phyloP scores from a whole-genome alignment of 2,888 invertebrate species.

The Yponomeuta plumbellus region DNA sequence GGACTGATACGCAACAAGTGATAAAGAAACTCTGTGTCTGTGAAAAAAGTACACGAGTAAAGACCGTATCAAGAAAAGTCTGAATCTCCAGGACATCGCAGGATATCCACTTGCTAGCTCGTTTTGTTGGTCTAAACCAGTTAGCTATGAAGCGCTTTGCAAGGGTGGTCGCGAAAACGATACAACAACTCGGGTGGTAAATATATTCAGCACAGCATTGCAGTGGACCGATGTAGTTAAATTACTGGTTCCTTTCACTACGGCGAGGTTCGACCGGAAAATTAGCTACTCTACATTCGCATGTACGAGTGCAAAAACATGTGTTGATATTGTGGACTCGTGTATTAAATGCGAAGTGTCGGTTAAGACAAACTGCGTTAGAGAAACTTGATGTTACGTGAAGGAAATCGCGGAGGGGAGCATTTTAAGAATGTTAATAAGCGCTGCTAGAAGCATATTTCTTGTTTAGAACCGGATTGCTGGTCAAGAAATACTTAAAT shows the following conservation, averaged over 20 bases:
- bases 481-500: background rate
- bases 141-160: no score
- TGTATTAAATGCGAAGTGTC: background rate
- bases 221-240: background rate
- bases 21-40: no score
- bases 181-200: background rate
- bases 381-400: background rate
- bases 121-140: no score
- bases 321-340: background rate
- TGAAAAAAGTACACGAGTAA: no score
- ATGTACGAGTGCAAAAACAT: background rate
- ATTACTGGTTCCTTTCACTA: background rate
- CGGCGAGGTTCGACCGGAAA: background rate
- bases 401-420: background rate
- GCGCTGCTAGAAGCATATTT: background rate
- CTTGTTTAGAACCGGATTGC: background rate
- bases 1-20: no score
- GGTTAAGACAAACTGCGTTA: background rate
- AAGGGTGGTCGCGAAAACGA: no score
- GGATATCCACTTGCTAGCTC: no score
- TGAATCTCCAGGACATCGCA: no score
- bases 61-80: no score
- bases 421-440: background rate
- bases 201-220: background rate
- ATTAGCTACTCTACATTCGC: background rate